Evolutionary conservation across 92 coral and sea anemone genomes (phyloP).

Genomic region (Muricea muricata): DNA sequence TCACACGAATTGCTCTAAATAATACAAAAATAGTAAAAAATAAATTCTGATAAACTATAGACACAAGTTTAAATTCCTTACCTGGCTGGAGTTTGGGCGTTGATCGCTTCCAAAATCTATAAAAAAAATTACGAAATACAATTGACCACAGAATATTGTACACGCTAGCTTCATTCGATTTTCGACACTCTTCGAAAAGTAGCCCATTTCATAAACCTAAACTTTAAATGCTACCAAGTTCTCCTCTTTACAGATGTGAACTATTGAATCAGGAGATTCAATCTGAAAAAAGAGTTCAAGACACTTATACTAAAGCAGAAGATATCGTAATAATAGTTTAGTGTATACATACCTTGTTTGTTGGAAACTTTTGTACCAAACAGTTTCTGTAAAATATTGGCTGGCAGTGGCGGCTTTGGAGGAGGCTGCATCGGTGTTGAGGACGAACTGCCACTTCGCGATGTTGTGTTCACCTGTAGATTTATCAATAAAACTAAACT

Average conservation of each 20-base stretch:
- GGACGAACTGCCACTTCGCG: background rate
- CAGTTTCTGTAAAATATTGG: slow-evolving; percentile 13
- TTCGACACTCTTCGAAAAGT: too few relatives aligned
- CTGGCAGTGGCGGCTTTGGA: background rate
- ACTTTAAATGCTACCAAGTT: too few relatives aligned
- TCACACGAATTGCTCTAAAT: too few relatives aligned
- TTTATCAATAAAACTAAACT: background rate
- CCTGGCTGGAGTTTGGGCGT: background rate
- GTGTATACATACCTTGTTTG: slow-evolving; percentile 16
- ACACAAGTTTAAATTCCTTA: background rate
- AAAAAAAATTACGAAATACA: background rate
- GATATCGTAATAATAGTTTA: too few relatives aligned
- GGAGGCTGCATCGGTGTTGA: slow-evolving; percentile 15
- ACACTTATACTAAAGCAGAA: too few relatives aligned
- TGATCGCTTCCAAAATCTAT: slow-evolving; percentile 9
- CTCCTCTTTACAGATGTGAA: too few relatives aligned
- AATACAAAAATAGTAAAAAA: background rate
- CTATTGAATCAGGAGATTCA: too few relatives aligned
- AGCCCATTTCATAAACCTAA: too few relatives aligned
- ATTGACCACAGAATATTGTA: too few relatives aligned
- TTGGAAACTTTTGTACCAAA: background rate
- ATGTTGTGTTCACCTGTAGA: background rate
- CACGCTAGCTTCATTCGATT: too few relatives aligned
- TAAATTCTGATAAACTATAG: background rate
- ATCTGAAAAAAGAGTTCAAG: too few relatives aligned